phyloP scores from a whole-genome alignment of 2,797 vertebrate species.

The Parotocinclus haroldoi region DNA sequence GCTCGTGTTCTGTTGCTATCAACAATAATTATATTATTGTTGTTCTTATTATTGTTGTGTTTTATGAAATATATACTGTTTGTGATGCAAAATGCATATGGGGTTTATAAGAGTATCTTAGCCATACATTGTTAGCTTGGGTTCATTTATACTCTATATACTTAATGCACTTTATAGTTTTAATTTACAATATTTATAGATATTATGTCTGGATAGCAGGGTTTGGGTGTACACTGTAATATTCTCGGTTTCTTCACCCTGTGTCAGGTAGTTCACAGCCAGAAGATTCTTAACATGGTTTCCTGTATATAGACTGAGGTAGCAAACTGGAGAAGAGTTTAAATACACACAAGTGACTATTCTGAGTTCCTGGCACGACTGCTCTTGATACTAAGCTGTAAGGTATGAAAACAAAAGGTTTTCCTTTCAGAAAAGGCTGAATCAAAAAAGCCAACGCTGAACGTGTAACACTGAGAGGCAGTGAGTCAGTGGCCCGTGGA shows the following conservation, averaged over 20 bases:
- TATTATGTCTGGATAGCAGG: too few relatives aligned
- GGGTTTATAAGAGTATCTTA: too few relatives aligned
- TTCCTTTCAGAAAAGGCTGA: conserved; percentile 9
- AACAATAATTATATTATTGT: too few relatives aligned
- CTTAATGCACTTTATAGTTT: too few relatives aligned
- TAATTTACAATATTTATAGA: too few relatives aligned
- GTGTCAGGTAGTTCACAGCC: conserved; percentile 35
- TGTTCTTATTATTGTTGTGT: too few relatives aligned
- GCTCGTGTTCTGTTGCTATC: too few relatives aligned
- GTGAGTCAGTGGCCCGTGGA: conserved; percentile 20
- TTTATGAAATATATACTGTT: too few relatives aligned
- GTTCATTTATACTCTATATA: too few relatives aligned
- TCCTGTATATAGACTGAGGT: conserved; percentile 49
- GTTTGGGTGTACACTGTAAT: too few relatives aligned
- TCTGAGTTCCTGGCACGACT: conserved; percentile 27
- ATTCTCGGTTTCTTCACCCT: not conserved
- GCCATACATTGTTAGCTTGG: too few relatives aligned
- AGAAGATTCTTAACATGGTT: conserved; percentile 1
- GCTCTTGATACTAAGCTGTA: conserved; percentile 11
- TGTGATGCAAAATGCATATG: too few relatives aligned
- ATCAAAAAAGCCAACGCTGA: conserved; percentile 11
- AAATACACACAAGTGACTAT: conserved; percentile 46
- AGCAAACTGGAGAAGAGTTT: conserved; percentile 52
- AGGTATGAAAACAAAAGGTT: conserved; percentile 15
- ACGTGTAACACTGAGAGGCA: conserved; percentile 24